Conservation (phyloP, 2,113 vertebrate genomes). For the Megaceryle torquata region DNA sequence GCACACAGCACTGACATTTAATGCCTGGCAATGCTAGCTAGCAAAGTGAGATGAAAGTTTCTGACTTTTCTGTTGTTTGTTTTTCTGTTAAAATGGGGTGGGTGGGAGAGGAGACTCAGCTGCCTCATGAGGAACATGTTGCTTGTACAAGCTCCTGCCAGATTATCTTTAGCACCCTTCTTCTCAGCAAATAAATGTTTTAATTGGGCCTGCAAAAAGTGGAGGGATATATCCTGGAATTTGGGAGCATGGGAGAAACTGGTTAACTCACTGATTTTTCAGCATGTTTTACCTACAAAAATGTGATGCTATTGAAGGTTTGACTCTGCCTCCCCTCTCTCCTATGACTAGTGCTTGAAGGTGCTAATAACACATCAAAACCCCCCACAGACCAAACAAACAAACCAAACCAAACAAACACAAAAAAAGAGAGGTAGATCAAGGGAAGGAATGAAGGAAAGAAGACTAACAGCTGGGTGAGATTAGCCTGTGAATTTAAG, state of each 20-base stretch:
- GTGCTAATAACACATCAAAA: neutral
- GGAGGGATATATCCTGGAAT: neutral
- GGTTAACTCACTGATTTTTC: neutral
- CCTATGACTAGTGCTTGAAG: neutral
- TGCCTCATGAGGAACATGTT: neutral
- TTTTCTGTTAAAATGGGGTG: neutral
- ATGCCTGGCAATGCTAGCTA: neutral
- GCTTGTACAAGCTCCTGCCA: neutral
- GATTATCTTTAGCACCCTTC: neutral
- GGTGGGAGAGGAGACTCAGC: neutral
- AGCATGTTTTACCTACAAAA: neutral
- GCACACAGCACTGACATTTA: accelerated
- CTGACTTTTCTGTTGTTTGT: neutral
- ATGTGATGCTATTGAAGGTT: neutral
- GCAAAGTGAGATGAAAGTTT: neutral
- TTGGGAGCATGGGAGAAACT: neutral
- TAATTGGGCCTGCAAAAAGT: neutral
- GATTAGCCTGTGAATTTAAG: neutral
- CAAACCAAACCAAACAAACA: neutral
- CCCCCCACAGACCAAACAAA: neutral
- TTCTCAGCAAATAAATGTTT: neutral
- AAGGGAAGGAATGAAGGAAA: neutral
- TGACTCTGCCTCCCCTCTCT: neutral
- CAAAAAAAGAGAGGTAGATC: neutral
- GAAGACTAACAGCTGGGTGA: neutral